These are phyloP conservation scores for Rafetus swinhoei DNA, from an alignment of 2,113 vertebrate genomes.

Conservation along the genomic window DNA sequence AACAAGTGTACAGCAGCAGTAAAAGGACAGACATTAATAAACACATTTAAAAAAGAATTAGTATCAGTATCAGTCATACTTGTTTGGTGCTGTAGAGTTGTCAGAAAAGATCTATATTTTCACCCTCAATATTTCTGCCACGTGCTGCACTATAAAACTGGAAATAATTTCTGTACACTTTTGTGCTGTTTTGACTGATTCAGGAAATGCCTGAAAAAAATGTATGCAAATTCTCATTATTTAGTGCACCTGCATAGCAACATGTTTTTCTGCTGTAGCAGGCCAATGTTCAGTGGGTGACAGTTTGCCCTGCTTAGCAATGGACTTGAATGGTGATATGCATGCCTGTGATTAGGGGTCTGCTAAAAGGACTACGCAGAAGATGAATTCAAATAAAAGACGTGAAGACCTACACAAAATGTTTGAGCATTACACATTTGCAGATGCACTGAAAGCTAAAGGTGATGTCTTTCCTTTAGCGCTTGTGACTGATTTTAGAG, in stretches of 20 bases:
- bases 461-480: background rate
- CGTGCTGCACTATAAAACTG: background rate
- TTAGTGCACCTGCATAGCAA: background rate
- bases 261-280: background rate
- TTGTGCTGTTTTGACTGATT: background rate
- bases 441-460: background rate
- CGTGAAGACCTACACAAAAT: background rate
- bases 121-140: background rate
- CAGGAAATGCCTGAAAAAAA: background rate
- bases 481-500: background rate
- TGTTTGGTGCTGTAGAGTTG: background rate
- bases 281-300: background rate
- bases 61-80: background rate
- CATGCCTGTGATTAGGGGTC: background rate
- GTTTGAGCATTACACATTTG: background rate
- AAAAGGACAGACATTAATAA: background rate
- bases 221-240: background rate
- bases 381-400: constrained; percentile 9
- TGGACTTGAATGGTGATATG: background rate
- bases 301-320: constrained; percentile 11
- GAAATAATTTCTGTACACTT: background rate
- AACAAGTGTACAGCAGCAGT: background rate
- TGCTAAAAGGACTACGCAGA: background rate
- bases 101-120: background rate
- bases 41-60: background rate